Evolutionary conservation across 2,113 vertebrate species (phyloP).

Genomic region (Chunga burmeisteri): DNA sequence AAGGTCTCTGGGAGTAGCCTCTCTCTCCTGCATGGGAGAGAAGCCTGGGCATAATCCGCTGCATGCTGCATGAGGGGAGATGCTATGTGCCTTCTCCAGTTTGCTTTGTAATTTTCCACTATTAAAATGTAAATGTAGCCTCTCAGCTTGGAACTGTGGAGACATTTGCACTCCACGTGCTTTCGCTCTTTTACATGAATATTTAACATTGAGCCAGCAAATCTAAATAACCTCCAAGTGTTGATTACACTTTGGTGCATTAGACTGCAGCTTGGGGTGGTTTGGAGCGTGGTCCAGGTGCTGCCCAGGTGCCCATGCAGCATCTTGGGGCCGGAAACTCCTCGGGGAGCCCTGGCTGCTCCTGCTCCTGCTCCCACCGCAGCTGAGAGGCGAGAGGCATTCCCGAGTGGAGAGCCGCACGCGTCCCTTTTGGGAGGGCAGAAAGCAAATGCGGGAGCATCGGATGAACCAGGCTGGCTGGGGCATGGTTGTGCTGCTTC

Average conservation of each 20-base stretch:
- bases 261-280: neutral
- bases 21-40: neutral
- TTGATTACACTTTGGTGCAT: neutral
- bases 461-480: neutral
- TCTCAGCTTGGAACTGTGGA: neutral
- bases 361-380: fast-evolving
- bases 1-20: neutral
- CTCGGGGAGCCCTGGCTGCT: fast-evolving
- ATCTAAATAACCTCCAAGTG: neutral
- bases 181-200: constrained; percentile 30
- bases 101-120: neutral
- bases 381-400: fast-evolving
- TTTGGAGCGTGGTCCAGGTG: neutral
- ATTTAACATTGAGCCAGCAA: neutral
- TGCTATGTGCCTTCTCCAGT: fast-evolving
- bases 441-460: neutral
- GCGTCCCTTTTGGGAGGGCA: neutral
- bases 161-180: neutral
- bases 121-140: neutral
- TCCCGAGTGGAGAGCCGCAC: fast-evolving
- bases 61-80: fast-evolving
- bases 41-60: neutral
- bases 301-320: neutral
- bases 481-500: neutral
- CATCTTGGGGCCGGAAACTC: neutral